Conservation (phyloP, 2,888 invertebrate genomes). For the Pollenia angustigena region DNA sequence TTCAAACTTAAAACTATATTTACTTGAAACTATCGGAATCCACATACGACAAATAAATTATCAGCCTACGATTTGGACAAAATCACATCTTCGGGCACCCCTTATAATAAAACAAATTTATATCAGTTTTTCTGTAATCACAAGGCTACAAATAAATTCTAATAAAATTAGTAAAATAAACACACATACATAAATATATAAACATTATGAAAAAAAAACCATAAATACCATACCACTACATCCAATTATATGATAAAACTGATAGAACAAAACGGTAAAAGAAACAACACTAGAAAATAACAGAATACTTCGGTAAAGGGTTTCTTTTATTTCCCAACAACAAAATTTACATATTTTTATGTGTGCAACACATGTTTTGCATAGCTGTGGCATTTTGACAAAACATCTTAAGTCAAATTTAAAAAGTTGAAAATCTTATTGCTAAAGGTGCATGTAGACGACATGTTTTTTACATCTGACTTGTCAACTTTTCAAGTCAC, state of each 20-base stretch:
- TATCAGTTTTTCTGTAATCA: too few species aligned
- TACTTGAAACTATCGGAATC: too few species aligned
- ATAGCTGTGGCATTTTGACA: background rate
- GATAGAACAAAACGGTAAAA: background rate
- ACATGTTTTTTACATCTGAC: too few species aligned
- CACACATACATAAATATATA: background rate
- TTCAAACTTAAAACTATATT: too few species aligned
- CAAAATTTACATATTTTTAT: constrained; percentile 50
- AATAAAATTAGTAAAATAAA: constrained; percentile 12
- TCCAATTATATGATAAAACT: constrained; percentile 43
- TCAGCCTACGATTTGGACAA: too few species aligned
- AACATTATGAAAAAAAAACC: constrained; percentile 37
- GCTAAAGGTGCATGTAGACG: too few species aligned
- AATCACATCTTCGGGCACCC: too few species aligned
- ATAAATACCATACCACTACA: constrained; percentile 46
- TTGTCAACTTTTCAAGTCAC: too few species aligned
- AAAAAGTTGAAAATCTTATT: too few species aligned
- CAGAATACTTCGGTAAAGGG: constrained; percentile 24
- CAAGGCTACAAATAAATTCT: background rate
- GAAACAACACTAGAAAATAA: background rate
- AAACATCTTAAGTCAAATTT: too few species aligned
- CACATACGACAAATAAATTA: too few species aligned
- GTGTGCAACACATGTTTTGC: constrained; percentile 55
- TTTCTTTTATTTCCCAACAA: constrained; percentile 47
- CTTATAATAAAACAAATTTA: too few species aligned